Percentiles rank a stretch among this genome's conserved stretches.
Evolutionary conservation across 2,888 invertebrate genomes (phyloP).

Genomic region (Caenorhabditis imperialis): DNA sequence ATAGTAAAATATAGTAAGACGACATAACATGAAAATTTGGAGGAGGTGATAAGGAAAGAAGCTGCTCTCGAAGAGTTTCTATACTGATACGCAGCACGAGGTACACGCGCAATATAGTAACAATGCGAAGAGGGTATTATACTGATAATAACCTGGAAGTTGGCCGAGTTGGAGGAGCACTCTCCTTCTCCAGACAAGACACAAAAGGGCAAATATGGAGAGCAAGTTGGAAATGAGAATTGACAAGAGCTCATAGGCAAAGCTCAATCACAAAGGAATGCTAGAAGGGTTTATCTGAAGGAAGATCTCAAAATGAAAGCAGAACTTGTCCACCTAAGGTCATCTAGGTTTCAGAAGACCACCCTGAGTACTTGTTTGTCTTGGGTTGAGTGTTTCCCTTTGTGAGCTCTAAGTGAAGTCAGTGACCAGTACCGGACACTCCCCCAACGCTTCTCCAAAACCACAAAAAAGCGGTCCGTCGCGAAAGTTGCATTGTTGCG

Average conservation of each 20-base stretch:
- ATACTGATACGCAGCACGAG: slow-evolving; percentile 37
- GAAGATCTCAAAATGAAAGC: not conserved
- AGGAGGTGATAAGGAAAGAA: slow-evolving; percentile 29
- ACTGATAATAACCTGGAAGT: slow-evolving; percentile 51
- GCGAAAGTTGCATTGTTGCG: slow-evolving; percentile 41
- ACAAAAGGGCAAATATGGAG: slow-evolving; percentile 5
- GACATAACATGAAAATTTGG: slow-evolving; percentile 40
- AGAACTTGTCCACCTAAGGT: not conserved
- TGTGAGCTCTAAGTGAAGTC: no score
- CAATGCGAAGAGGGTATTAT: slow-evolving; percentile 14
- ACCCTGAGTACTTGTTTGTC: no score
- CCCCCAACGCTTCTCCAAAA: slow-evolving; percentile 6
- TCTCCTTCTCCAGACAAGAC: slow-evolving; percentile 1
- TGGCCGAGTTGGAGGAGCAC: slow-evolving; percentile 10
- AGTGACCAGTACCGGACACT: slow-evolving; percentile 34
- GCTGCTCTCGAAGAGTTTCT: slow-evolving; percentile 31
- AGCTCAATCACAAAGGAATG: not conserved
- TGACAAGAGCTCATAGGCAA: not conserved
- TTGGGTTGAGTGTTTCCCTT: no score
- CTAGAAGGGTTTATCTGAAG: not conserved
- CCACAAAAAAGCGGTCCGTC: slow-evolving; percentile 44
- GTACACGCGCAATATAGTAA: slow-evolving; percentile 32
- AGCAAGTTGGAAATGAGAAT: slow-evolving; percentile 9
- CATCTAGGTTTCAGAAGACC: no score
- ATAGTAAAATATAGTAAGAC: slow-evolving; percentile 55